These are phyloP conservation scores for Odobenus rosmarus DNA, from an alignment of 2,113 vertebrate genomes.

Conservation along the genomic window DNA sequence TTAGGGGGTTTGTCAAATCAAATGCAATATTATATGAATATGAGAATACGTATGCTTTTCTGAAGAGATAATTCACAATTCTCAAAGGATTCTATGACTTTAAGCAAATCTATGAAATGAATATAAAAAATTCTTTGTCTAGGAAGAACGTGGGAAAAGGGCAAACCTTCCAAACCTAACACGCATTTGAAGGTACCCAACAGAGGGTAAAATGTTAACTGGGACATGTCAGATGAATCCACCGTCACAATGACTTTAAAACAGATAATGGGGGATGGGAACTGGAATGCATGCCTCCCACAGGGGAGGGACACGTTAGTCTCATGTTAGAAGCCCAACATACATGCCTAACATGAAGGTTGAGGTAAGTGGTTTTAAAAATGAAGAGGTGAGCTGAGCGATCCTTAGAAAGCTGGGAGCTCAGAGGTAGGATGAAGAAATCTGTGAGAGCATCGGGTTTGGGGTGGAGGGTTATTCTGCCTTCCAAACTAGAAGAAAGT, in stretches of 20 bases:
- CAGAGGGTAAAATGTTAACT: not conserved
- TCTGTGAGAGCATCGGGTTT: not conserved
- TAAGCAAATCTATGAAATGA: not conserved
- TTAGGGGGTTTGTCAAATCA: not conserved
- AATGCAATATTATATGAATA: not conserved
- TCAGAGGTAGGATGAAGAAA: not conserved
- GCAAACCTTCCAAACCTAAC: not conserved
- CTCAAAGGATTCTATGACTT: not conserved
- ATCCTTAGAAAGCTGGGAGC: not conserved
- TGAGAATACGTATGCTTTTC: not conserved
- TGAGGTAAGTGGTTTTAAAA: not conserved
- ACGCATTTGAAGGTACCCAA: not conserved
- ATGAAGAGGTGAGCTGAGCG: not conserved
- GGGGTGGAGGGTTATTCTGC: not conserved
- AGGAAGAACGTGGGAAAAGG: not conserved
- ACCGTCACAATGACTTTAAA: not conserved
- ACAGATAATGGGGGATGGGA: not conserved
- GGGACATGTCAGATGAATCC: not conserved
- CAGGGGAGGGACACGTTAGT: not conserved
- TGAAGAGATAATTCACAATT: slow-evolving; percentile 21
- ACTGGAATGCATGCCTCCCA: not conserved
- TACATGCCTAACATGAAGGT: not conserved
- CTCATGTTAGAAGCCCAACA: not conserved
- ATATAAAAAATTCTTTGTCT: not conserved
- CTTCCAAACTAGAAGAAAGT: not conserved